Conservation (phyloP, 2,113 vertebrate species). For the Eolophus roseicapilla region DNA sequence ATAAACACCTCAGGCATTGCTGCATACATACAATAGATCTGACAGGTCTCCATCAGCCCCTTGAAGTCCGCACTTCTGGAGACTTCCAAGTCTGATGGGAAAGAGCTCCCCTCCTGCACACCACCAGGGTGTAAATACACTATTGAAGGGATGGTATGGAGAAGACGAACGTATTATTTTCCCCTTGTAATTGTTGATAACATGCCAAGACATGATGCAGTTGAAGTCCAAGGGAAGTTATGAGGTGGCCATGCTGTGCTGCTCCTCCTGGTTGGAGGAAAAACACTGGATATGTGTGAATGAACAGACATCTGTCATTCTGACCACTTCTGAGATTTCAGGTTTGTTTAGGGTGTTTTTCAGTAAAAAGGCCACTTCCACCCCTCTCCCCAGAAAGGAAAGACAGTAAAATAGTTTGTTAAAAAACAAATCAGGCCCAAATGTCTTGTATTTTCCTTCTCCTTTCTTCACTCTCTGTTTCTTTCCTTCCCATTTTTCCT, state of each 20-base stretch:
- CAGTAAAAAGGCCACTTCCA: background rate
- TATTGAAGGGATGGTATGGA: background rate
- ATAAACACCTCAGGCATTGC: background rate
- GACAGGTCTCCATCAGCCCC: background rate
- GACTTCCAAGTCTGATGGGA: background rate
- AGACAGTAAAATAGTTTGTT: background rate
- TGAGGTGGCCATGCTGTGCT: accelerated
- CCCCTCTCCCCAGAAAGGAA: background rate
- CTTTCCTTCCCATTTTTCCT: background rate
- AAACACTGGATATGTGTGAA: background rate
- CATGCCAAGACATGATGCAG: background rate
- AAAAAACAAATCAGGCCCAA: background rate
- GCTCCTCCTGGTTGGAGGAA: background rate
- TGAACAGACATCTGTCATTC: background rate
- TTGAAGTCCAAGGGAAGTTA: background rate
- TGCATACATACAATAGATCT: background rate
- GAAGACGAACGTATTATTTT: background rate
- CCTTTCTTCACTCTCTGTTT: background rate
- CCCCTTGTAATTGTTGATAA: background rate
- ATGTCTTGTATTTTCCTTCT: background rate
- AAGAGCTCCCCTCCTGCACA: background rate
- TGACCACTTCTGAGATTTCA: background rate
- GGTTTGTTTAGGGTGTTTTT: background rate
- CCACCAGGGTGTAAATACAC: background rate
- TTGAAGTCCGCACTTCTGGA: background rate